Percentiles rank a stretch among this genome's conserved stretches.
Conservation (phyloP, 1,140 invertebrate genomes). For the Planococcus citri region DNA sequence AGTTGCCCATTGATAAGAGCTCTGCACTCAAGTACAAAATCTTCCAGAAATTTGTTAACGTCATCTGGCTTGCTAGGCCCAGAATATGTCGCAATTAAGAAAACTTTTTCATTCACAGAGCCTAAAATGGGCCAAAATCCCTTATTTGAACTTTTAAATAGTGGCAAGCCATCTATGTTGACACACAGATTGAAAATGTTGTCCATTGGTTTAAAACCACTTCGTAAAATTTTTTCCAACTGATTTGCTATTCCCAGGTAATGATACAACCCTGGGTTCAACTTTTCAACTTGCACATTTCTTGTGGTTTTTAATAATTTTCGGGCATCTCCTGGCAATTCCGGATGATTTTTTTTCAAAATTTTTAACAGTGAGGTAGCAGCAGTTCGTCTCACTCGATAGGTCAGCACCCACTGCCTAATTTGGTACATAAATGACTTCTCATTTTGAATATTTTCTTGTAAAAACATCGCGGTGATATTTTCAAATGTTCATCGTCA, state of each 20-base stretch:
- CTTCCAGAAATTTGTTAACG: conserved; percentile 26
- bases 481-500: no score
- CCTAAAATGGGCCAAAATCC: conserved; percentile 29
- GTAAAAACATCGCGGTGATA: no score
- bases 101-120: conserved; percentile 10
- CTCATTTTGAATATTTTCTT: no score
- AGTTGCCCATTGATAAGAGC: conserved; percentile 22
- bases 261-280: conserved; percentile 5
- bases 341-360: neutral
- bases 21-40: conserved; percentile 27
- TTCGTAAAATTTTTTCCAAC: no score
- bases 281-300: neutral
- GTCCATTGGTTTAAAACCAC: no score
- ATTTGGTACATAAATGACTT: no score
- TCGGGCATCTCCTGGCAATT: conserved; percentile 16
- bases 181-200: no score
- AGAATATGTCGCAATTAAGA: conserved; percentile 28
- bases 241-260: no score
- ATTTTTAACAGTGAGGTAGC: no score
- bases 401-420: no score
- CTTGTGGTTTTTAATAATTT: conserved; percentile 12
- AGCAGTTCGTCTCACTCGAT: no score
- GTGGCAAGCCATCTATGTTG: conserved; percentile 28
- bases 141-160: conserved; percentile 24
- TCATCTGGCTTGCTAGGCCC: conserved; percentile 26